Conservation (phyloP, 92 coral and sea anemone species). For the Porites lobata region DNA sequence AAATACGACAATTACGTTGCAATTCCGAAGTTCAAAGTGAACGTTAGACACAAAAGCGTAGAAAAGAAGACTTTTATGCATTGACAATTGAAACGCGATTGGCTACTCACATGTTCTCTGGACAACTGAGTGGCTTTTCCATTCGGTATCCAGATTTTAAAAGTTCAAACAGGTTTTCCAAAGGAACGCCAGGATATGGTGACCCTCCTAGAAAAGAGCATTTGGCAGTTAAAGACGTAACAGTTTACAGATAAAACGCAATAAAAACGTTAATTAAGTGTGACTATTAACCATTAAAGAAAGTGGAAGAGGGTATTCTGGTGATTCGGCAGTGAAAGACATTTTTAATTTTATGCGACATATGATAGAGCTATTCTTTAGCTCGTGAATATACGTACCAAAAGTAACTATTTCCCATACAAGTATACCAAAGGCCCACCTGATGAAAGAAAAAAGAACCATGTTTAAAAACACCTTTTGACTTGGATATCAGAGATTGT, state of each 20-base stretch:
- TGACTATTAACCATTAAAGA: too few species aligned
- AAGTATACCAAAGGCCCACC: slow-evolving; percentile 98
- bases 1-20: too few species aligned
- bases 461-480: too few species aligned
- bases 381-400: slow-evolving; percentile 73
- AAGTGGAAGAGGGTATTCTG: too few species aligned
- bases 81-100: background rate
- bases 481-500: too few species aligned
- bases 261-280: too few species aligned
- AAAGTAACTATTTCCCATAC: slow-evolving; percentile 97
- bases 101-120: slow-evolving; percentile 85
- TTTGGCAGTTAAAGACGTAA: background rate
- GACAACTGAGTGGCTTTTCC: slow-evolving; percentile 96
- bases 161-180: slow-evolving; percentile 93
- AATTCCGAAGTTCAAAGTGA: too few species aligned
- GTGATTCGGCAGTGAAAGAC: too few species aligned
- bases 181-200: slow-evolving; percentile 96
- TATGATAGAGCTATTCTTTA: too few species aligned
- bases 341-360: too few species aligned
- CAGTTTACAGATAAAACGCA: too few species aligned
- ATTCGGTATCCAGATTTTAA: slow-evolving; percentile 96
- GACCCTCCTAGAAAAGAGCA: slow-evolving; percentile 82
- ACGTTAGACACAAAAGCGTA: too few species aligned
- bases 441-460: slow-evolving; percentile 12
- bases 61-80: background rate